Evolutionary conservation across 2,797 vertebrate genomes (phyloP), one percentile per base, ranked within the genome.

Genomic region (Parauchenoglanis punctatus): DNA sequence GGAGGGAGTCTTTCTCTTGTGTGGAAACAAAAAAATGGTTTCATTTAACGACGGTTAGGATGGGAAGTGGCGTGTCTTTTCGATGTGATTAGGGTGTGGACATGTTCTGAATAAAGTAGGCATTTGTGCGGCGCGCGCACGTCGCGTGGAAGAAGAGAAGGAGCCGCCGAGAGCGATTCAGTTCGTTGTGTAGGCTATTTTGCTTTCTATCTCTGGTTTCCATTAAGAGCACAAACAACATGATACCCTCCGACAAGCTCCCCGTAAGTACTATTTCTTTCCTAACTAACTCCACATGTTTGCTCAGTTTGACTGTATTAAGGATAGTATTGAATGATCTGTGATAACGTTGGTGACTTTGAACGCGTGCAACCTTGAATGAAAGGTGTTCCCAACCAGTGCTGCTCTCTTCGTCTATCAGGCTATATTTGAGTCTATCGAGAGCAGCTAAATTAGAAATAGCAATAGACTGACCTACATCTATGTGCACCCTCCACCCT

Each of bases 191-290:
- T 20, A 8, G 49, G 49, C 49, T 49, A 10, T 49, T 54, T 63
- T 61, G n/a, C 28, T 86, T 49, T 46, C 3, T 59, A 25, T 70
- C 61, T 83, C 49, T 52, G 83, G 35, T 23, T 52, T 85, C 46
- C 20, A 28, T 94, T 81, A 93, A 94, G 94, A 91, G 90, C 83
- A 82, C 91, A 54, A 56, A 56, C 91, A 94, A 90, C 90, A 96
- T 94, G 92, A 88, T 92, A 88, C 92, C 89, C 20, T 83, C 92
- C 84, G 93, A 95, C 93, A 93, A 91, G 91, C 91, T 91, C 68
- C 94, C 92, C 5, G 96, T 96, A 70, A 96, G 96, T 94, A 90
- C 1, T n/a, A 18, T 72, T 54, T 20, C 35, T 56, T 25, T 35
- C 6, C 1, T 86, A 84, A 84, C 68, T 76, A 58, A 61, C 65